Percentiles rank a stretch among this genome's conserved stretches.
Conservation (phyloP, 2,888 invertebrate species). For the Malthinus flaveolus region DNA sequence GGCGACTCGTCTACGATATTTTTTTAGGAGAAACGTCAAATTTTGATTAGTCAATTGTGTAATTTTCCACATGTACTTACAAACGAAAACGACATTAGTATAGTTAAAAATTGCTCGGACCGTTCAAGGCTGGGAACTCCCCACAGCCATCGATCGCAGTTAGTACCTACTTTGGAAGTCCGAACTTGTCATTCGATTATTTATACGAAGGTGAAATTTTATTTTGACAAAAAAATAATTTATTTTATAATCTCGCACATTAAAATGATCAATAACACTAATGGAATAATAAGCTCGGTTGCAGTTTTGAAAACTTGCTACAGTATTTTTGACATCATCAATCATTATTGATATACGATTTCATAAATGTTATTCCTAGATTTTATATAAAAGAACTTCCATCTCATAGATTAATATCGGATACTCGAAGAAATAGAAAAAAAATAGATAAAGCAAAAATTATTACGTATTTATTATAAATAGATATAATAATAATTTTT, state of each 20-base stretch:
- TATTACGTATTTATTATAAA: no score
- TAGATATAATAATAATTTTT: no score
- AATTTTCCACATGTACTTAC: conserved; percentile 36
- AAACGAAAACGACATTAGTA: conserved; percentile 31
- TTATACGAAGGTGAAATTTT: conserved; percentile 11
- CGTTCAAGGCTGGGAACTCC: conserved; percentile 39
- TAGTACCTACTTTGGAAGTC: no score
- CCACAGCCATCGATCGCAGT: conserved; percentile 30
- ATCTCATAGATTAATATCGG: conserved; percentile 4
- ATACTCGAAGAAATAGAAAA: background rate
- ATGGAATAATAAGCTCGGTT: conserved; percentile 9
- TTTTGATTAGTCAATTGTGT: conserved; percentile 26
- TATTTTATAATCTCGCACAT: no score
- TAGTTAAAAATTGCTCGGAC: conserved; percentile 35
- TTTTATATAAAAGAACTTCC: conserved; percentile 4
- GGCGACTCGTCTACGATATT: no score
- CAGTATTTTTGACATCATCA: conserved; percentile 16
- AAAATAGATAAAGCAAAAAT: background rate
- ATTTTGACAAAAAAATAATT: conserved; percentile 10
- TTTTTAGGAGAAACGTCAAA: background rate
- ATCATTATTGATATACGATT: conserved; percentile 16
- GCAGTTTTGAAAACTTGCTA: conserved; percentile 11
- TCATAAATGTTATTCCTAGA: conserved; percentile 14
- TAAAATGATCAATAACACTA: conserved; percentile 9
- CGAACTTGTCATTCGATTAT: conserved; percentile 29